A percentile compares a stretch with the other conserved stretches of the same genome.
phyloP scores from a whole-genome alignment of 2,888 invertebrate genomes.

The Lepetodrilus schrolli region DNA sequence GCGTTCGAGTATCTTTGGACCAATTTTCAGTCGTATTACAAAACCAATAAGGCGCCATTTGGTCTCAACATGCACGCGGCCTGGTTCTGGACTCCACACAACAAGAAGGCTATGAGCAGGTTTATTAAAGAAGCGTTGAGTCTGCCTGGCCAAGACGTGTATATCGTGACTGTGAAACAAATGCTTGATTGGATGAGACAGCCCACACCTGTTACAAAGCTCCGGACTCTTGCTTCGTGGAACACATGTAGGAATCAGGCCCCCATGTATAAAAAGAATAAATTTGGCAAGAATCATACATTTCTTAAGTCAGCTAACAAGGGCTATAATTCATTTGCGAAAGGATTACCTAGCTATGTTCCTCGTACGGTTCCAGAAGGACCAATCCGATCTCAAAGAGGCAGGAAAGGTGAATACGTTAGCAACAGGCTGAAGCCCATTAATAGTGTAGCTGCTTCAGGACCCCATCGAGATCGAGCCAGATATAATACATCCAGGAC shows the following conservation, averaged over 20 bases:
- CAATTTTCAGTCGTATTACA: slow-evolving; percentile 85
- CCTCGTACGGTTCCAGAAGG: background rate
- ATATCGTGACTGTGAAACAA: slow-evolving; percentile 55
- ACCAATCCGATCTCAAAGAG: background rate
- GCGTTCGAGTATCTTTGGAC: slow-evolving; percentile 79
- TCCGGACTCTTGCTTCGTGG: slow-evolving; percentile 47
- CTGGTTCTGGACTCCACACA: slow-evolving; percentile 82
- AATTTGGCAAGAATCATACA: too few species aligned
- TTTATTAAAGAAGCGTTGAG: slow-evolving; percentile 51
- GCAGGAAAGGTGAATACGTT: too few species aligned
- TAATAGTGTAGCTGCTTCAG: too few species aligned
- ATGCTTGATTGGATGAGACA: slow-evolving; percentile 58
- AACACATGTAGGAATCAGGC: slow-evolving; percentile 38
- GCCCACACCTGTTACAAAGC: slow-evolving; percentile 48
- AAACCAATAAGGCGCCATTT: slow-evolving; percentile 82
- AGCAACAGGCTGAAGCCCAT: too few species aligned
- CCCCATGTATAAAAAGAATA: too few species aligned
- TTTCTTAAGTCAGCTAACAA: background rate
- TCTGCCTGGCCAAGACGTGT: slow-evolving; percentile 52
- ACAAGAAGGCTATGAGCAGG: slow-evolving; percentile 56
- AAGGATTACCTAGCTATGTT: slow-evolving; percentile 22
- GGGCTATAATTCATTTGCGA: slow-evolving; percentile 14
- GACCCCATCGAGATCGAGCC: too few species aligned
- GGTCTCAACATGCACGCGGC: slow-evolving; percentile 88
- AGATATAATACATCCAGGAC: too few species aligned